These are phyloP conservation scores for Sclerodermus sp. DNA, from an alignment of 2,888 invertebrate species.

Conservation along the genomic window DNA sequence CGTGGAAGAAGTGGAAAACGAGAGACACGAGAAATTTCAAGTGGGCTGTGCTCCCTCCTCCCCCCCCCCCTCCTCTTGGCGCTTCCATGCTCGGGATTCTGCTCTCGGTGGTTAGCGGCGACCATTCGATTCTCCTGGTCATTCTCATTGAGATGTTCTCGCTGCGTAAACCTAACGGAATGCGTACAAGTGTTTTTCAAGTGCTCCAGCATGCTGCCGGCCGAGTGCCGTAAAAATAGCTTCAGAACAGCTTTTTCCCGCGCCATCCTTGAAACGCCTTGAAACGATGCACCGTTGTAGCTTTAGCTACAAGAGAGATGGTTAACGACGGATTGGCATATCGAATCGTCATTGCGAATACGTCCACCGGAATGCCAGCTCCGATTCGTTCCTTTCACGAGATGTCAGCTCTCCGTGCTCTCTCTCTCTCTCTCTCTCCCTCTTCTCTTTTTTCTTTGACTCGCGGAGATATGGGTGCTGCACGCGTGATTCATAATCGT, in stretches of 20 bases:
- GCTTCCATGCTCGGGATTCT: conserved; percentile 15
- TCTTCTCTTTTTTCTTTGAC: too few species aligned
- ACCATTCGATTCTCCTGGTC: conserved; percentile 7
- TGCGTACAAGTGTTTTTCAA: conserved; percentile 57
- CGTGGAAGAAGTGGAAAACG: too few species aligned
- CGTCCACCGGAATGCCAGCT: conserved; percentile 6
- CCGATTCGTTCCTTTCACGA: conserved; percentile 4
- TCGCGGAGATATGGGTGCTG: too few species aligned
- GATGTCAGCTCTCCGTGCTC: too few species aligned
- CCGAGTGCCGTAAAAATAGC: conserved; percentile 55
- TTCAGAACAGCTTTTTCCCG: too few species aligned
- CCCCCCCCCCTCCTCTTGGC: neutral
- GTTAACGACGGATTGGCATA: conserved; percentile 26
- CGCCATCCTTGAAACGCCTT: neutral
- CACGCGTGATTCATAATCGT: too few species aligned
- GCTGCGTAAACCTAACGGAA: conserved; percentile 54
- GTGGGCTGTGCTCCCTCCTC: too few species aligned
- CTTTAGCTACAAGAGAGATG: neutral
- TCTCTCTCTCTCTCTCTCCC: neutral
- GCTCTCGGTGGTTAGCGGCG: too few species aligned
- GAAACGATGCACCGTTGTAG: neutral
- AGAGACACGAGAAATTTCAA: too few species aligned
- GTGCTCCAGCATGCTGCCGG: conserved; percentile 55
- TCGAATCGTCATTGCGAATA: conserved; percentile 29
- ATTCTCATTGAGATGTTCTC: conserved; percentile 17